A percentile compares a stretch with the other conserved stretches of the same genome.
Conservation (phyloP, 2,888 invertebrate species). For the Ctenicera cuprea region DNA sequence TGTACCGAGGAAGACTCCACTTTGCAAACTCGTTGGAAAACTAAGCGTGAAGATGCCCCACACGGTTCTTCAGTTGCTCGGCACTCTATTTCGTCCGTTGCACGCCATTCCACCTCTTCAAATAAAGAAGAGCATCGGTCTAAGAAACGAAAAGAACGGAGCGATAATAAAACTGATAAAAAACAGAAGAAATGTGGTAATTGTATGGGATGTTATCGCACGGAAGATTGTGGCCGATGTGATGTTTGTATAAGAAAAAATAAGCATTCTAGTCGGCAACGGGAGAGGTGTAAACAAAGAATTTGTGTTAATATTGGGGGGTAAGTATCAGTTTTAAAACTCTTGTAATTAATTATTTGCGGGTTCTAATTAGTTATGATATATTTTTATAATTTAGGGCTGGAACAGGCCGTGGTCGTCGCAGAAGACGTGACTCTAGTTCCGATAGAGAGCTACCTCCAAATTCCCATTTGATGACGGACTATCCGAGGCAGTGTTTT, state of each 20-base stretch:
- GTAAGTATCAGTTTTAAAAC: constrained; percentile 60
- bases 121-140: constrained; percentile 64
- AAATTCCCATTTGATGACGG: constrained; percentile 76
- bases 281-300: constrained; percentile 75
- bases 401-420: constrained; percentile 55
- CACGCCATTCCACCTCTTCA: constrained; percentile 31
- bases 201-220: constrained; percentile 83
- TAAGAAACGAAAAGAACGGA: constrained; percentile 64
- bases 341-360: too few relatives aligned
- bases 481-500: constrained; percentile 88
- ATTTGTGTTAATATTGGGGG: constrained; percentile 72
- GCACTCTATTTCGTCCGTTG: not conserved
- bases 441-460: constrained; percentile 72
- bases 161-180: constrained; percentile 70
- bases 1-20: constrained; percentile 90
- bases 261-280: constrained; percentile 65
- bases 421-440: constrained; percentile 68
- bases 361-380: too few relatives aligned
- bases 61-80: too few relatives aligned
- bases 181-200: constrained; percentile 81
- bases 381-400: constrained; percentile 19
- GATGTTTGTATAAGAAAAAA: constrained; percentile 76
- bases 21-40: constrained; percentile 77
- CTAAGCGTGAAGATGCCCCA: constrained; percentile 65
- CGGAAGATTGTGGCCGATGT: constrained; percentile 83